A percentile compares a stretch with the other conserved stretches of the same genome.
These are phyloP conservation scores for Spisula solida DNA, from an alignment of 2,888 invertebrate species.

Conservation along the genomic window DNA sequence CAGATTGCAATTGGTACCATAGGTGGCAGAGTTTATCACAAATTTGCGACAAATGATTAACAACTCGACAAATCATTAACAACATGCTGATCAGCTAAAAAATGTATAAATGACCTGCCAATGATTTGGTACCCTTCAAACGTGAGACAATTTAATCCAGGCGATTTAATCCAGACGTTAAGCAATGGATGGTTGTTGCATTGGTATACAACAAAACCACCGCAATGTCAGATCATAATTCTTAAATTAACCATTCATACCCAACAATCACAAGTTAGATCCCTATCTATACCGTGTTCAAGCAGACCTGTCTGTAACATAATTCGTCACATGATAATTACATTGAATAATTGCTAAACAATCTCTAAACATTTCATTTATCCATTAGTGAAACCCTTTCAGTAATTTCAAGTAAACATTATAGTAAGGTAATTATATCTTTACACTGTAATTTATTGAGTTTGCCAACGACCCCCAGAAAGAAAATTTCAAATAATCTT, in stretches of 20 bases:
- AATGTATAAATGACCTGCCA: background rate
- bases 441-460: background rate
- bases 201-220: slow-evolving; percentile 1
- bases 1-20: background rate
- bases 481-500: background rate
- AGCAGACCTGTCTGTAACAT: background rate
- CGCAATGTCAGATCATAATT: background rate
- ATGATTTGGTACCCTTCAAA: background rate
- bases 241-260: background rate
- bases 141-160: background rate
- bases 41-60: background rate
- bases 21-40: background rate
- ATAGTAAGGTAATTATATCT: slow-evolving; percentile 3
- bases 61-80: too few relatives aligned
- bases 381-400: background rate
- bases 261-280: background rate
- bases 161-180: background rate
- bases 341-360: background rate
- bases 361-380: background rate
- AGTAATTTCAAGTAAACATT: background rate
- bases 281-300: background rate
- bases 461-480: background rate
- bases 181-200: background rate
- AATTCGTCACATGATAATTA: slow-evolving; percentile 15
- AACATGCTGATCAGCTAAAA: background rate